Base-by-base conservation (phyloP, 2,113 vertebrate genomes). In the Lates calcarifer region DNA sequence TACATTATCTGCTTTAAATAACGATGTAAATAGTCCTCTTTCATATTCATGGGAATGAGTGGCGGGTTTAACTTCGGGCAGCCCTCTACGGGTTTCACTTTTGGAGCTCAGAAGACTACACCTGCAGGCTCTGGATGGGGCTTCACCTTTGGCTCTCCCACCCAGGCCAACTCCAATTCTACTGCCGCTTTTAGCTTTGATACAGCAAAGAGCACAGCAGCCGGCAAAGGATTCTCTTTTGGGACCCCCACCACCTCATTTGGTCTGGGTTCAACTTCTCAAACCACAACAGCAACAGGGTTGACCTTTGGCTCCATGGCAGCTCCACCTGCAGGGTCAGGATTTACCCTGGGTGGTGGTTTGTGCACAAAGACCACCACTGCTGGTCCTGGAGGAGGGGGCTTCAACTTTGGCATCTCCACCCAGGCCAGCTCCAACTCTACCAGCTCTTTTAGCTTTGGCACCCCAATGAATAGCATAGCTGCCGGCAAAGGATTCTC, bases 61-160 rank as follows among this genome's bases (percentile, higher is more conserved):
- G 94, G 94, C 22, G 89, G 90, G 10, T 98, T 97, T 90, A 96
- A 78, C 79, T 96, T 98, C 66, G 96, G 94, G 4, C 93, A 94
- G 56, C 8, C 92, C 9, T 43, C 90, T 35, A 26, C 91, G 5
- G 95, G 95, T 5, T 98, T 98, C 84, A 76, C 78, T 0, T 97
- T 98, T 37, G 95, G 95, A 41, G 70, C 94, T 0, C 91, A 88
- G 6, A 94, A 95, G 43, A 86, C 96, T 29, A 14, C 88, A 2
- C 72, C 96, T 0, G 82, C 93, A 0, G 73, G 78, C 2, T 0
- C 89, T 0, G 86, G 79, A 13, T 88, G 91, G 0, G 94, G 94
- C 24, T 97, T 98, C 81, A 81, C 94, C 12, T 94, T 98, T 28
- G 96, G 96, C 79, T 57, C 90, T 2, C 0, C 65, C 4, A 0